A percentile compares a stretch with the other conserved stretches of the same genome.
Evolutionary conservation across 2,797 vertebrate genomes (phyloP).

Genomic region (Prunella strophiata): DNA sequence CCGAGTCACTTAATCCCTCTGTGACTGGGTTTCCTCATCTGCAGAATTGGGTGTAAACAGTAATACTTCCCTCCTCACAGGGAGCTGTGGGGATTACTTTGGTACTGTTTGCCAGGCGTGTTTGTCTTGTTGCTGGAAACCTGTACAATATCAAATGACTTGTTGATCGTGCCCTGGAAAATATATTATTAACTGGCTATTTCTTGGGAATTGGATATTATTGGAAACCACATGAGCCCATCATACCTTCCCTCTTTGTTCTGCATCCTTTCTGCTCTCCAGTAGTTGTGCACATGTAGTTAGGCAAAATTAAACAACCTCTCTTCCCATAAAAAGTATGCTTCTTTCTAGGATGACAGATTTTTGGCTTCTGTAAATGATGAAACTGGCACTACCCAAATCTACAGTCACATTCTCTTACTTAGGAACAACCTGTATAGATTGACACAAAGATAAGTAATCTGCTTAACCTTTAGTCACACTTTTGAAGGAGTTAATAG

Average conservation of each 20-base stretch:
- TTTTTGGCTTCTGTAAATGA: not conserved
- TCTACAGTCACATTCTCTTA: not conserved
- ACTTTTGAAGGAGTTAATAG: not conserved
- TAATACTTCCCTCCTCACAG: constrained; percentile 17
- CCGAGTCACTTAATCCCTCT: constrained; percentile 43
- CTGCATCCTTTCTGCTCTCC: not conserved
- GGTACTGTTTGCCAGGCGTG: not conserved
- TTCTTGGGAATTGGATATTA: not conserved
- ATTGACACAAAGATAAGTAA: not conserved
- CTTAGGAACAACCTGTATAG: not conserved
- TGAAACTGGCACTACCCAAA: not conserved
- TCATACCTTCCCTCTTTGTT: not conserved
- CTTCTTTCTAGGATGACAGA: not conserved
- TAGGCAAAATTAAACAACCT: not conserved
- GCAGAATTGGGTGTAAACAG: not conserved
- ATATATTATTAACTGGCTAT: not conserved
- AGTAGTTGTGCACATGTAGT: not conserved
- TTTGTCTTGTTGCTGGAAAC: not conserved
- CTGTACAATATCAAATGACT: not conserved
- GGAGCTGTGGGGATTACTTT: not conserved
- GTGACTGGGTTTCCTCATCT: constrained; percentile 34
- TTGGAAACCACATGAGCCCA: not conserved
- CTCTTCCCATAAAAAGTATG: not conserved
- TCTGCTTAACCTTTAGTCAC: not conserved
- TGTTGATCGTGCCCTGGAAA: not conserved